Percentiles rank a stretch among this genome's conserved stretches.
Evolutionary conservation across 1,140 invertebrate genomes (phyloP).

Genomic region (Adelges cooleyi): DNA sequence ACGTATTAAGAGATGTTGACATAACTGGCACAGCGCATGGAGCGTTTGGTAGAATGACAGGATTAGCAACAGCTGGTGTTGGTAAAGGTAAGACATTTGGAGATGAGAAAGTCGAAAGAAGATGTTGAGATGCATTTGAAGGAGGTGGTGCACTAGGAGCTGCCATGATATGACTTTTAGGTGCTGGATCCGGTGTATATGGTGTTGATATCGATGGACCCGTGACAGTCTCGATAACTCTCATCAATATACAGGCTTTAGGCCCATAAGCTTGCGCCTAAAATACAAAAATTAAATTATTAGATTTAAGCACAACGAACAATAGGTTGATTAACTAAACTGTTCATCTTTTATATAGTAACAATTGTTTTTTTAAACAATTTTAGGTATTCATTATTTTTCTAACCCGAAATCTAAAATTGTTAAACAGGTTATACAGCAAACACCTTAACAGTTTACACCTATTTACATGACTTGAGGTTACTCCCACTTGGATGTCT

Average conservation of each 20-base stretch:
- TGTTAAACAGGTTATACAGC: no score
- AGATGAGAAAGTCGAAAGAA: conserved; percentile 11
- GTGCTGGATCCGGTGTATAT: conserved; percentile 25
- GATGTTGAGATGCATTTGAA: neutral
- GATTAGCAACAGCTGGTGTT: conserved; percentile 31
- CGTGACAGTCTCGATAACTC: conserved; percentile 83
- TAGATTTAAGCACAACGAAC: conserved; percentile 8
- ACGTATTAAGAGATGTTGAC: conserved; percentile 30
- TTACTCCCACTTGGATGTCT: no score
- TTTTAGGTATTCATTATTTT: no score
- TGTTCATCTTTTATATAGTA: neutral
- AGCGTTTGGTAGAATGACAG: conserved; percentile 28
- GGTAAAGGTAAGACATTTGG: conserved; percentile 30
- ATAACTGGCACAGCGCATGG: conserved; percentile 29
- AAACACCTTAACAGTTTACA: no score
- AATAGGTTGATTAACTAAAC: neutral
- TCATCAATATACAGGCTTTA: conserved; percentile 87
- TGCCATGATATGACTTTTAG: conserved; percentile 1
- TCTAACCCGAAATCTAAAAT: no score
- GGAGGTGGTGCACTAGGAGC: neutral
- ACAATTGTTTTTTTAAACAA: no score
- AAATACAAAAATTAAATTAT: conserved; percentile 20
- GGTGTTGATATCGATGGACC: conserved; percentile 28
- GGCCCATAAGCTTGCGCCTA: conserved; percentile 89
- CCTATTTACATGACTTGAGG: no score